Evolutionary conservation across 2,113 vertebrate genomes (phyloP), one percentile per base, ranked within the genome.

Genomic region (Camelus bactrianus): DNA sequence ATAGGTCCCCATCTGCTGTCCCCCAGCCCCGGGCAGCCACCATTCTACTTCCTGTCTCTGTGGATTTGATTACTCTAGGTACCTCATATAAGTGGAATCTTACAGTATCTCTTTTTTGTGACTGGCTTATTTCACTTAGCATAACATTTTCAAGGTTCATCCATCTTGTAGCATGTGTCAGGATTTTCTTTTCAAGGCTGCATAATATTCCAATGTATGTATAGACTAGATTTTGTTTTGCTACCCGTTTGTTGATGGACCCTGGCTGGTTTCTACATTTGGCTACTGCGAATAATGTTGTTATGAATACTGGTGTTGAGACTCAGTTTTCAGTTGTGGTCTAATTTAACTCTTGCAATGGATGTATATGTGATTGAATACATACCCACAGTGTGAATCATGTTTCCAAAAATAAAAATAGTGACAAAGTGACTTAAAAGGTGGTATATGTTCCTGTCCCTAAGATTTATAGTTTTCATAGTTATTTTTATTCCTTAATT

Each of bases 401-500:
- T 67, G 11, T 54, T 64, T 60, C 32, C 75, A 35, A 22, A 77
- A n/a, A 54, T 54, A 13, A 54, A 54, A 32, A 28, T 12, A 24
- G n/a, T 80, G 50, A 48, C 28, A 28, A 85, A 81, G 3, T 92
- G 73, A 32, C 32, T 42, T 86, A 54, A 89, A 24, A 54, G 32
- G 67, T 58, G n/a, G 12, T 52, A 2, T 80, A n/a, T 35, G 2
- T 58, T 73, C 20, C 26, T 8, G 70, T 28, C 15, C n/a, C 26
- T 48, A 60, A 62, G 15, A 69, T 76, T 76, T 77, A 86, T 62
- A 89, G 62, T 50, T 87, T 56, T 50, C 20, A 35, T 75, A 70
- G 38, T 77, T 70, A 77, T 46, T 73, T 92, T 94, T 89, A 46
- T 60, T 87, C 65, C 24, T 75, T 80, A 75, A 86, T 58, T 50